These are phyloP conservation scores for Hyperoplus lanceolatus DNA, from an alignment of 2,797 vertebrate genomes.

Conservation along the genomic window DNA sequence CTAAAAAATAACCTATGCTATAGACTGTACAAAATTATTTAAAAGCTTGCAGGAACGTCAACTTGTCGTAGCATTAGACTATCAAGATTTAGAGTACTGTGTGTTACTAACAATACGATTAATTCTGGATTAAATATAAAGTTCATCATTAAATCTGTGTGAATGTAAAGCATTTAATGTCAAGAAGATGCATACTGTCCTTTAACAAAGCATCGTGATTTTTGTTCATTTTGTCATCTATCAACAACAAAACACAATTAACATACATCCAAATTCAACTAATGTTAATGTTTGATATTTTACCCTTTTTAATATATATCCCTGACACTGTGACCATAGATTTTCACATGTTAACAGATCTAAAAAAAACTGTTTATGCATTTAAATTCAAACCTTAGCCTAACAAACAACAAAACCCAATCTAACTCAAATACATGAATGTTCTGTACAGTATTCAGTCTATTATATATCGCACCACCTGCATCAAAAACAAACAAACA, in stretches of 20 bases:
- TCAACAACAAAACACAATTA: background rate
- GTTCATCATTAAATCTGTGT: background rate
- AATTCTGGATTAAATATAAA: background rate
- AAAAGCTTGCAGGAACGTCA: too few relatives aligned
- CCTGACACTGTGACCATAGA: background rate
- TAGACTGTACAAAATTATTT: too few relatives aligned
- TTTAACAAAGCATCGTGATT: background rate
- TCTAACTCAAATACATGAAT: background rate
- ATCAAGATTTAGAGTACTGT: background rate
- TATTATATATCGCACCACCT: background rate
- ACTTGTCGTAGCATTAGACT: too few relatives aligned
- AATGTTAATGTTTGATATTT: background rate
- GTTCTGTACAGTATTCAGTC: background rate
- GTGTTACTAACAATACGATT: background rate
- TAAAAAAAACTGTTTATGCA: background rate
- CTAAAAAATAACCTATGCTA: too few relatives aligned
- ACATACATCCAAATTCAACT: background rate
- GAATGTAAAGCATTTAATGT: background rate
- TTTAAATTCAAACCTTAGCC: background rate
- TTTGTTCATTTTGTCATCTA: background rate
- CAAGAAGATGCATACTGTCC: too few relatives aligned
- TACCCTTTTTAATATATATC: background rate
- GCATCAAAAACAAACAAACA: constrained; percentile 1
- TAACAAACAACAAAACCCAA: background rate
- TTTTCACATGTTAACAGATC: background rate